A percentile compares a stretch with the other conserved stretches of the same genome.
phyloP scores from a whole-genome alignment of 2,113 vertebrate genomes.

The Sylvietta virens region DNA sequence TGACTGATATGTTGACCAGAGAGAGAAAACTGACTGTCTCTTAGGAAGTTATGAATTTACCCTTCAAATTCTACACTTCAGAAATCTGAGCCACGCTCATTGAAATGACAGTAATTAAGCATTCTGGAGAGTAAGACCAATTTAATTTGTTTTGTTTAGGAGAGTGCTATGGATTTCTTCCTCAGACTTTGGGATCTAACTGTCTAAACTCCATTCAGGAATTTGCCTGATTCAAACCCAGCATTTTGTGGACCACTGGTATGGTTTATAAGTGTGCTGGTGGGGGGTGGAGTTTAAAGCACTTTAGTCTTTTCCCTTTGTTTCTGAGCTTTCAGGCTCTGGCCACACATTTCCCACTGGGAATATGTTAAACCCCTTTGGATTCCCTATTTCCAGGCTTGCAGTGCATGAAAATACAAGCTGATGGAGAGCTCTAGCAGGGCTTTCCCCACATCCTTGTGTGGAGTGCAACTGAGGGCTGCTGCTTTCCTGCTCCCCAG shows the following conservation, averaged over 20 bases:
- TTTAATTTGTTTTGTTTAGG: background rate
- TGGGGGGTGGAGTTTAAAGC: background rate
- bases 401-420: background rate
- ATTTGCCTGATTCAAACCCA: background rate
- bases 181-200: background rate
- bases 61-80: background rate
- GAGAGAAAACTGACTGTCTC: background rate
- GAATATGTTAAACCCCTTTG: background rate
- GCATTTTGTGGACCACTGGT: background rate
- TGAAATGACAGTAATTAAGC: background rate
- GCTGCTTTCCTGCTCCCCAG: background rate
- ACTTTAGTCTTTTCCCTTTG: background rate
- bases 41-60: background rate
- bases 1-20: background rate
- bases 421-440: background rate
- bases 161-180: background rate
- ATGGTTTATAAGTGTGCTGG: background rate
- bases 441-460: background rate
- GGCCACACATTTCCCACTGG: background rate
- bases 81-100: background rate
- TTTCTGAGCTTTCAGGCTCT: background rate
- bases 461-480: background rate
- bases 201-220: background rate
- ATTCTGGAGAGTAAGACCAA: background rate
- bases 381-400: background rate